Base-by-base conservation (phyloP, 2,113 vertebrate species). In the Crypturellus undulatus region DNA sequence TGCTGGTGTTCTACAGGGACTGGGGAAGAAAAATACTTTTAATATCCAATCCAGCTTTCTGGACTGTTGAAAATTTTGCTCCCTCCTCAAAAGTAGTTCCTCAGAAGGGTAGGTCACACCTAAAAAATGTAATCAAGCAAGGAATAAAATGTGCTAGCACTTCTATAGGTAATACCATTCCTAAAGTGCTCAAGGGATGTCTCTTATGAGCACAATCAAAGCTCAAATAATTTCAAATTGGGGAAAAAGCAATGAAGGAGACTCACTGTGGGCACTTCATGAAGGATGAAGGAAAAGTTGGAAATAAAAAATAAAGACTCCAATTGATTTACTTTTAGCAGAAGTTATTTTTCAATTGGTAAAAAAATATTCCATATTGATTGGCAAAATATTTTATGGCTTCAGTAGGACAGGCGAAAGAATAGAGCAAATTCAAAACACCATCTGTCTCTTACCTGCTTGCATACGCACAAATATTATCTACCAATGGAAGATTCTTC, bases 391-490 rank as follows among this genome's bases (percentile, higher is more conserved):
- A 4, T 16, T 59, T 68, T 65, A 45, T 0, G 4, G 15, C 36
- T 93, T 87, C 69, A 68, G 26, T 2, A 89, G 38, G 13, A 79
- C 30, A 75, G 60, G 38, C 10, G 83, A 59, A 58, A 59, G 59
- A 75, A 56, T 3, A 65, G 9, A 38, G 58, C 15, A 72, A 6
- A 12, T 67, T 64, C 21, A 12, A 65, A 87, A 14, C 0, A 63
- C 30, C 47, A 69, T 42, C 70, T 69, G 69, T 25, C 81, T 83
- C 97, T 97, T 96, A 99, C 99, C 99, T 99, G 98, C 98, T 99
- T 92, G 99, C 99, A 91, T 99, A 99, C 1, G 95, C 98, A 96
- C 99, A 99, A 91, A 99, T 99, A 96, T 99, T 99, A 97, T 99
- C 99, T 40, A 99, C 97, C 76, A 99, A 91, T 5, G 99, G 92